Base-by-base conservation (phyloP, 92 coral and sea anemone genomes). In the Meandrina meandrites region DNA sequence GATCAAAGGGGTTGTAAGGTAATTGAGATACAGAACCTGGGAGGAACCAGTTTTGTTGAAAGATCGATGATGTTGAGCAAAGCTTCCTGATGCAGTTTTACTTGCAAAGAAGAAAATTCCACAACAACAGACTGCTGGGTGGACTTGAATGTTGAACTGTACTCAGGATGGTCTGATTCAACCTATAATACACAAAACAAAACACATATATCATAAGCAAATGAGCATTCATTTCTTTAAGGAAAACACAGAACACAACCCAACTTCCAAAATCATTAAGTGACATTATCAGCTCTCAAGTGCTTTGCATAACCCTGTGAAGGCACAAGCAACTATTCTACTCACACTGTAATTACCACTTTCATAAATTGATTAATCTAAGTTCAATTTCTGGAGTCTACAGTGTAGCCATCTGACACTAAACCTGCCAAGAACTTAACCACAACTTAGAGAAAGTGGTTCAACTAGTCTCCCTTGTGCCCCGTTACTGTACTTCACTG, bases 51-150 rank as follows among this genome's bases (percentile, higher is more conserved):
- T 48, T 92, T 95, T 67, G 88, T 83, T 30, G 98, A 89, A 24
- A 97, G 90, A 35, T 95, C 98, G 86, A 97, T 93, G 68, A 97
- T 81, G 75, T 92, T 89, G 21, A 97, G 94, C 85, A 97, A 79
- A 18, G 98, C 98, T 85, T 97, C 99, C 56, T 95, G 98, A 79
- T 97, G 99, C 30, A 97, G 86, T 80, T 93, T 78, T 11, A 97
- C 96, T 60, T 87, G 90, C 60, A 97, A 86, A 9, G 94, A 93
- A 27, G 97, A 86, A 75, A 97, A 97, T 12, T 97, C 94, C 42
- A 97, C 88, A 19, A 53, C 90, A 30, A 97, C 80, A 21, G 94
- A 89, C 86, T 94, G 95, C 75, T 93, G 93, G 60, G 99, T 97
- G 37, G 96, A 90, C 73, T 90, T 79, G 86, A 92, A 97, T 3